Conservation (phyloP, 2,113 vertebrate genomes). For the Sturnus vulgaris region DNA sequence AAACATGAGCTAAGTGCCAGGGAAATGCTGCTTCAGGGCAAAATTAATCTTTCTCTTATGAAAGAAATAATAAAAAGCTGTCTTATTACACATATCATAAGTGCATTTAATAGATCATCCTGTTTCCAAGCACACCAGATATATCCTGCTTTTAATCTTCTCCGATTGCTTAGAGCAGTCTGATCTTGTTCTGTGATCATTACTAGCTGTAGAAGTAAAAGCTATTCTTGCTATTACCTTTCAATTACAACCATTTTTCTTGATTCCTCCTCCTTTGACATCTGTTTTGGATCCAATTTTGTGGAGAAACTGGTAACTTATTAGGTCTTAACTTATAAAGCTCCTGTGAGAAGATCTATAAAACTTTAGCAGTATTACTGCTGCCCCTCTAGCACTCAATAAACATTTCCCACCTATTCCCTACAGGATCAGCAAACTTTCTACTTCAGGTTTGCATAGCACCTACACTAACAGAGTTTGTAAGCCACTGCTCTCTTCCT, state of each 20-base stretch:
- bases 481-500: not conserved
- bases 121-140: not conserved
- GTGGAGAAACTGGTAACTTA: not conserved
- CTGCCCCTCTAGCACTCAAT: not conserved
- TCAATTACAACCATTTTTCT: slow-evolving; percentile 31
- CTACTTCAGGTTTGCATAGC: not conserved
- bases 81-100: not conserved
- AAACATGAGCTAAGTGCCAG: not conserved
- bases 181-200: not conserved
- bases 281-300: not conserved
- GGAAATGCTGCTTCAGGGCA: not conserved
- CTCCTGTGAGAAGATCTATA: not conserved
- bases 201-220: slow-evolving; percentile 16
- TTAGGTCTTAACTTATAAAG: not conserved
- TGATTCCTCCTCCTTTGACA: not conserved
- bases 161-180: not conserved
- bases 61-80: slow-evolving; percentile 19
- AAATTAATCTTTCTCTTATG: slow-evolving; percentile 6
- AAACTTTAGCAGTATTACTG: not conserved
- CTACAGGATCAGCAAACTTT: not conserved
- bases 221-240: not conserved
- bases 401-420: not conserved
- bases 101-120: not conserved
- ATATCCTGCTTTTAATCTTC: slow-evolving; percentile 8
- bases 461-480: not conserved